Percentiles rank a stretch among this genome's conserved stretches.
Evolutionary conservation across 1,140 invertebrate genomes (phyloP).

Genomic region (Camponotus floridanus): DNA sequence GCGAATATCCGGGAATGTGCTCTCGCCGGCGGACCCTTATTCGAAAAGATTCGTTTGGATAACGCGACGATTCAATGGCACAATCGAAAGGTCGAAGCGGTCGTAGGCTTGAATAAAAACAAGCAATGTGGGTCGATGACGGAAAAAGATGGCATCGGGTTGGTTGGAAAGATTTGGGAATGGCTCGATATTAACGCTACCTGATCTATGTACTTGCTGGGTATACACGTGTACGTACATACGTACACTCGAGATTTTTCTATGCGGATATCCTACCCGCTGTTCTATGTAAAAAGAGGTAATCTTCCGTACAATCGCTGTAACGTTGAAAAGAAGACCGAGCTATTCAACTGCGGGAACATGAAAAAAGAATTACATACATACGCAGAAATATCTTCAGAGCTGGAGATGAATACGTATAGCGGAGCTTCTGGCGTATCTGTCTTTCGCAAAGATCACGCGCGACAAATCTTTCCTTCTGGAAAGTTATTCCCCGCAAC

Average conservation of each 20-base stretch:
- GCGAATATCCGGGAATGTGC: constrained; percentile 66
- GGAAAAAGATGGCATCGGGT: background rate
- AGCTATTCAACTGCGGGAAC: constrained; percentile 1
- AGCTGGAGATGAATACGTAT: background rate
- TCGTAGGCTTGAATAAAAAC: constrained; percentile 38
- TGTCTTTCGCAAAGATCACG: constrained; percentile 6
- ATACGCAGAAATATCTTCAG: constrained; percentile 5
- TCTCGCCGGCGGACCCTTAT: constrained; percentile 55
- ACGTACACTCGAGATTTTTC: constrained; percentile 14
- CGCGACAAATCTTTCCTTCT: constrained; percentile 41
- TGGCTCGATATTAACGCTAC: constrained; percentile 29
- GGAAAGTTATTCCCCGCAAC: constrained; percentile 25
- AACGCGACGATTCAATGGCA: constrained; percentile 59
- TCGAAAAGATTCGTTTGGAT: constrained; percentile 72
- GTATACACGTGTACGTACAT: no score
- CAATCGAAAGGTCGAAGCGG: constrained; percentile 30
- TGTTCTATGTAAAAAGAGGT: background rate
- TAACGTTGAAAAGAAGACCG: constrained; percentile 6
- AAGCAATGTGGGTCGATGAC: background rate
- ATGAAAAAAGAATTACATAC: constrained; percentile 17
- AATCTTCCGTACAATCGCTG: constrained; percentile 21
- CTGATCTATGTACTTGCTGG: constrained; percentile 25
- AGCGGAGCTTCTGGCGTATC: background rate
- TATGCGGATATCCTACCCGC: background rate
- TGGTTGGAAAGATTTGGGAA: background rate